Percentiles rank a stretch among this genome's conserved stretches.
These are phyloP conservation scores for Ephydatia muelleri DNA, from an alignment of 37 sponge, comb jelly and placozoan species.

Conservation along the genomic window DNA sequence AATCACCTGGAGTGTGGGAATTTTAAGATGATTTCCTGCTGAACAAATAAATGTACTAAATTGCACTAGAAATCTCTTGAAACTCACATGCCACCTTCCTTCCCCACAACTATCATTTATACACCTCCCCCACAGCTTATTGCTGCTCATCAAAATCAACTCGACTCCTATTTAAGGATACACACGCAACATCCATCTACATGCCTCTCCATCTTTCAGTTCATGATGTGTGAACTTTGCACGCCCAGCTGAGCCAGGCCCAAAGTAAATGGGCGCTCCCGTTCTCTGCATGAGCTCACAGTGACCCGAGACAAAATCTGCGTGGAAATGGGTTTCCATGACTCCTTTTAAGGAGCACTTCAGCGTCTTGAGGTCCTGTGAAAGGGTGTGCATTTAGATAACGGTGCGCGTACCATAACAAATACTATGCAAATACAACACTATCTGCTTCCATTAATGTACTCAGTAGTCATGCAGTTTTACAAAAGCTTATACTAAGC, in stretches of 20 bases:
- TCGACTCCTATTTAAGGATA: not conserved
- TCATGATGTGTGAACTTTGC: constrained; percentile 68
- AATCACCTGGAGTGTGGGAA: constrained; percentile 41
- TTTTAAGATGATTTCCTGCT: no score
- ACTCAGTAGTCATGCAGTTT: not conserved
- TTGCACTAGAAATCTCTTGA: not conserved
- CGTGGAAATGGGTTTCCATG: constrained; percentile 90
- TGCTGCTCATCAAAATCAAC: not conserved
- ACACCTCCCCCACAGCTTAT: not conserved
- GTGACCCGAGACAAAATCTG: constrained; percentile 95
- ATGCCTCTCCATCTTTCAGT: constrained; percentile 71
- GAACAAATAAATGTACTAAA: not conserved
- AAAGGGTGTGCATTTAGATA: not conserved
- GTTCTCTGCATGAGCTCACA: constrained; percentile 62
- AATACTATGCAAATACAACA: no score
- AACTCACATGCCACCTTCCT: not conserved
- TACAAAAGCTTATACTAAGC: not conserved
- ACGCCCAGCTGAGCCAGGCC: constrained; percentile 68
- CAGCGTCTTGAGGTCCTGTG: constrained; percentile 20
- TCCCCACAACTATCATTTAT: not conserved
- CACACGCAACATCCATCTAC: not conserved
- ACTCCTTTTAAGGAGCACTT: constrained; percentile 43
- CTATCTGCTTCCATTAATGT: no score
- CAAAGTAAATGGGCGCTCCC: constrained; percentile 76
- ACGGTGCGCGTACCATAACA: not conserved